These are phyloP conservation scores for Parnassius mnemosyne DNA, from an alignment of 2,888 invertebrate species.

Conservation along the genomic window DNA sequence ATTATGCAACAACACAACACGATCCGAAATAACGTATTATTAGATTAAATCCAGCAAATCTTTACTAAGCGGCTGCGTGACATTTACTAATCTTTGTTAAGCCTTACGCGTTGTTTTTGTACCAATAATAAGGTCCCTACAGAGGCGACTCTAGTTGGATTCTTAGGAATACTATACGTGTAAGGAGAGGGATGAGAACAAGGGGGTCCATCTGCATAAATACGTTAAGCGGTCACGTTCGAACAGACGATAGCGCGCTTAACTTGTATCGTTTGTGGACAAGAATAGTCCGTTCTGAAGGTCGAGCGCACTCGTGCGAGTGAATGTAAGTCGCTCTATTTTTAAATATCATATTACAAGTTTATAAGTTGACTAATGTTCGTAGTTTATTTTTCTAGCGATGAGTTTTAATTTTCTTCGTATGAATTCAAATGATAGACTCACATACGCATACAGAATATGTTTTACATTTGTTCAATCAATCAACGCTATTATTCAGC, in stretches of 20 bases:
- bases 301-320: slow-evolving; percentile 15
- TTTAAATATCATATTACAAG: too few species aligned
- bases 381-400: background rate
- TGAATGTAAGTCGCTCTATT: background rate
- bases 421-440: background rate
- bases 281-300: slow-evolving; percentile 17
- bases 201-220: slow-evolving; percentile 69
- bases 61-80: slow-evolving; percentile 48
- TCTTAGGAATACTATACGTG: slow-evolving; percentile 43
- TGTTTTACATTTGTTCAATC: slow-evolving; percentile 22
- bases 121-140: slow-evolving; percentile 54
- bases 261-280: slow-evolving; percentile 60
- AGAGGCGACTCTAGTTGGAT: slow-evolving; percentile 58
- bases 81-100: slow-evolving; percentile 49
- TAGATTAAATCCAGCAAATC: slow-evolving; percentile 41
- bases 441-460: background rate
- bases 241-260: slow-evolving; percentile 55
- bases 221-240: slow-evolving; percentile 73
- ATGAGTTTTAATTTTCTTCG: background rate
- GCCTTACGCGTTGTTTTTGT: slow-evolving; percentile 39
- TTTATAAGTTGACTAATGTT: too few species aligned
- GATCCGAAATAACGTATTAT: slow-evolving; percentile 11
- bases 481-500: slow-evolving; percentile 32
- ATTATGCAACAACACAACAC: too few species aligned
- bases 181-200: slow-evolving; percentile 34